These are phyloP conservation scores for Syrmaticus mikado DNA, from an alignment of 2,113 vertebrate species.

Conservation along the genomic window DNA sequence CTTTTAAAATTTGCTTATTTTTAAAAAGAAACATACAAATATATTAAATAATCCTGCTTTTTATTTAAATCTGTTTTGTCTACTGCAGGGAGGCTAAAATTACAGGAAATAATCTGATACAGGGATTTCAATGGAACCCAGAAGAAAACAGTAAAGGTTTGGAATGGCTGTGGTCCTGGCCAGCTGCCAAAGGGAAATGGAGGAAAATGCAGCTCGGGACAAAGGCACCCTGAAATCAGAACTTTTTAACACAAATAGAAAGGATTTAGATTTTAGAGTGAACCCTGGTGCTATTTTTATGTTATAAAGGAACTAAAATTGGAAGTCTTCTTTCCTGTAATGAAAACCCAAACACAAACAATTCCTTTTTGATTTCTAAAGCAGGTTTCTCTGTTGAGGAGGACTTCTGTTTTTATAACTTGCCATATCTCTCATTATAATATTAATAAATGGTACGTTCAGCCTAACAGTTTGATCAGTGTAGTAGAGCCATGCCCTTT, in stretches of 20 bases:
- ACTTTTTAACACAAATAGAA: not conserved
- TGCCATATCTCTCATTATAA: not conserved
- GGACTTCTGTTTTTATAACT: not conserved
- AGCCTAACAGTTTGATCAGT: not conserved
- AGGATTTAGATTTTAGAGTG: not conserved
- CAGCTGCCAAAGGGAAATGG: slow-evolving; percentile 21
- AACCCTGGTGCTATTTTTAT: not conserved
- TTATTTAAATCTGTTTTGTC: not conserved
- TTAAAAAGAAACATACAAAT: not conserved
- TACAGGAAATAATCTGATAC: slow-evolving; percentile 38
- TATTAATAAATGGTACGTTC: not conserved
- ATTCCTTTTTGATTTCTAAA: not conserved
- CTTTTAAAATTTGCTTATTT: not conserved
- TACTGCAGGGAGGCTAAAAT: not conserved
- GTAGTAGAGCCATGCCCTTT: not conserved
- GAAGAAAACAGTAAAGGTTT: not conserved
- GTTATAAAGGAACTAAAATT: not conserved
- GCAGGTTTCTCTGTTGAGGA: not conserved
- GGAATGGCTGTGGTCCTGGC: slow-evolving; percentile 2
- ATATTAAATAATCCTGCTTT: not conserved
- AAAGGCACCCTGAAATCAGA: slow-evolving; percentile 28
- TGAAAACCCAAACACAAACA: not conserved
- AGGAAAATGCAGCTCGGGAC: slow-evolving; percentile 20
- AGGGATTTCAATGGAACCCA: not conserved
- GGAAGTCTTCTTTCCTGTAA: slow-evolving; percentile 3